Percentiles rank a stretch among this genome's conserved stretches.
Conservation (phyloP, 2,888 invertebrate genomes). For the Stegophylla sp. region DNA sequence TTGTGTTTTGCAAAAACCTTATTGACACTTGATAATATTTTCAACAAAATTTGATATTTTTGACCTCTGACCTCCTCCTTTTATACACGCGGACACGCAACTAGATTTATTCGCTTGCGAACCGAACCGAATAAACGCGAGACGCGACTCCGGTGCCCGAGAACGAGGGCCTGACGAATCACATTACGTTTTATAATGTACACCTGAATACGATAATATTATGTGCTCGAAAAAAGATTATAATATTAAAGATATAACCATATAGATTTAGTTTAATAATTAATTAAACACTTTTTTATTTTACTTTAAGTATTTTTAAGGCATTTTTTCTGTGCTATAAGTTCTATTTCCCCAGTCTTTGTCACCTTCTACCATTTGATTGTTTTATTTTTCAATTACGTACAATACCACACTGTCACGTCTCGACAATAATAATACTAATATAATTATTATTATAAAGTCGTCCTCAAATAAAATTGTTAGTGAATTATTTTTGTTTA, state of each 20-base stretch:
- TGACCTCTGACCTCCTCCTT: no score
- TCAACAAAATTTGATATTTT: no score
- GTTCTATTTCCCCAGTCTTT: no score
- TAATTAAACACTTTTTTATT: no score
- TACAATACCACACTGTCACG: neutral
- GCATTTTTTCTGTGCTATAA: no score
- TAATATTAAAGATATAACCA: no score
- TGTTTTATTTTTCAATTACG: neutral
- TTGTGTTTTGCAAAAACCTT: no score
- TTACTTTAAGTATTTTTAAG: no score
- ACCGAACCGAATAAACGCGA: neutral
- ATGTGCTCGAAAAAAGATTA: no score
- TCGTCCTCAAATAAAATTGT: neutral
- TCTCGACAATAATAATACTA: neutral
- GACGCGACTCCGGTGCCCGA: neutral
- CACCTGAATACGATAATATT: no score
- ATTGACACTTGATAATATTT: no score
- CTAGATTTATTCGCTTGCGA: neutral
- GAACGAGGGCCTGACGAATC: constrained; percentile 42
- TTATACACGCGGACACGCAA: neutral
- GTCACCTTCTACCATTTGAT: neutral
- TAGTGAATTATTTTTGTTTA: neutral
- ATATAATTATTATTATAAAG: neutral
- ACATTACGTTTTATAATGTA: neutral
- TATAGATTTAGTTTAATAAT: no score